Evolutionary conservation across 2,797 vertebrate genomes (phyloP), one percentile per base, ranked within the genome.

Genomic region (Fistularia tabacaria): DNA sequence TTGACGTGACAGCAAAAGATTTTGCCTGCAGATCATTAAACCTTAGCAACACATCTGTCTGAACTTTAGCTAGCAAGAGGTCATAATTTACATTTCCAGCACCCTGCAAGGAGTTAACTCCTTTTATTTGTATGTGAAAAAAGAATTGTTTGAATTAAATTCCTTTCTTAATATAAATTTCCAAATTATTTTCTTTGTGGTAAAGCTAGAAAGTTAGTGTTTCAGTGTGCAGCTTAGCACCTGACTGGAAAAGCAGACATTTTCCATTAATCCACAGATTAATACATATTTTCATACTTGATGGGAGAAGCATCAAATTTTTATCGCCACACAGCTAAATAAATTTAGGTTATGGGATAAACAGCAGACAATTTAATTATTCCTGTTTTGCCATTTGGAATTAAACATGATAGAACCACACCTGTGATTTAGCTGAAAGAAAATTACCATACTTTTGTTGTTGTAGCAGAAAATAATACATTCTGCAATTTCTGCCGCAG

Each of bases 1-100:
- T 71, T 78, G 73, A 77, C 77, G 68, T 82, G 84, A 80, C 82
- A 76, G 68, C 60, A 46, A 49, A 65, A 81, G 70, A 79, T 74
- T 59, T 72, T 46, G 11, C 44, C 51, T 45, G 10, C 9, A 71
- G 70, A 73, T 73, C 64, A 57, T 36, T 57, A 58, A 1, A 43
- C 43, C 38, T 60, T 36, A 42, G 7, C 68, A 48, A 6, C 59
- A 47, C 43, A 14, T 61, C 44, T 49, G 51, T 49, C 51, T 60
- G 57, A 59, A 46, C 66, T 53, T 47, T 45, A 14, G 41, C 12
- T 43, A 13, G 45, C 57, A 60, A 46, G 38, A 25, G 51, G 56
- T 61, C 57, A 60, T 52, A 11, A 59, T 66, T 76, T 67, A 43
- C 42, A 14, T 76, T 49, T 46, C 1, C 36, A 40, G 1, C 10